Percentiles rank a stretch among this genome's conserved stretches.
These are phyloP conservation scores for Ormyrus pomaceus DNA, from an alignment of 2,888 invertebrate genomes.

Conservation along the genomic window DNA sequence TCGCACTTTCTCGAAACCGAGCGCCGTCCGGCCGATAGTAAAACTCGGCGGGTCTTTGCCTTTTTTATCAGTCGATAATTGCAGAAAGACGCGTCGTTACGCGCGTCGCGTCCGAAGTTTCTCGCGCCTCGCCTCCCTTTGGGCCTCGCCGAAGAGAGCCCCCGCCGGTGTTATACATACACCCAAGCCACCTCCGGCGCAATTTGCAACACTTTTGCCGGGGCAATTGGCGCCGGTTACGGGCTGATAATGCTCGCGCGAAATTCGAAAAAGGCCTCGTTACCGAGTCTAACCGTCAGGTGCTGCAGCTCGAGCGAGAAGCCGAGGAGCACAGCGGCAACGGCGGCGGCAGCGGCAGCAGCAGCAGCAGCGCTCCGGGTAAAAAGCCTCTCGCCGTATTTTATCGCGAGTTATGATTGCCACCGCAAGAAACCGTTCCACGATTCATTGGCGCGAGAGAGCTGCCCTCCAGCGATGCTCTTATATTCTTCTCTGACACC, in stretches of 20 bases:
- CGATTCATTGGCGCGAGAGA: conserved; percentile 47
- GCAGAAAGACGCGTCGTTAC: conserved; percentile 13
- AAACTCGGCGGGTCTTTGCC: conserved; percentile 30
- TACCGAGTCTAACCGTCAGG: conserved; percentile 12
- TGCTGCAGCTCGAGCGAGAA: conserved; percentile 21
- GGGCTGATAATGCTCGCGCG: conserved; percentile 47
- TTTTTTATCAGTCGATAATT: conserved; percentile 47
- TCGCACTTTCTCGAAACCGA: background rate
- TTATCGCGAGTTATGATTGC: conserved; percentile 71
- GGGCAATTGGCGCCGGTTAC: conserved; percentile 44
- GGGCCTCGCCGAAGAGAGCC: too few relatives aligned
- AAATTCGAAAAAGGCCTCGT: conserved; percentile 39
- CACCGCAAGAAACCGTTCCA: conserved; percentile 63
- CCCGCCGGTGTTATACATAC: too few relatives aligned
- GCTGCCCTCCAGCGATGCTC: conserved; percentile 33
- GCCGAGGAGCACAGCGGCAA: conserved; percentile 35
- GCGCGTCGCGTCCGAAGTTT: background rate
- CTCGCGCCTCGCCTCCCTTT: background rate
- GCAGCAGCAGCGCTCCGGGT: conserved; percentile 15
- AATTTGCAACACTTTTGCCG: conserved; percentile 44
- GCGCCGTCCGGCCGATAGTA: background rate
- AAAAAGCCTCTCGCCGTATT: conserved; percentile 62
- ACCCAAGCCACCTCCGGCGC: background rate
- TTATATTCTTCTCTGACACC: conserved; percentile 49
- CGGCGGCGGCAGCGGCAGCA: background rate